Percentiles rank a stretch among this genome's conserved stretches.
Conservation (phyloP, 1,140 invertebrate genomes). For the Cherax destructor region DNA sequence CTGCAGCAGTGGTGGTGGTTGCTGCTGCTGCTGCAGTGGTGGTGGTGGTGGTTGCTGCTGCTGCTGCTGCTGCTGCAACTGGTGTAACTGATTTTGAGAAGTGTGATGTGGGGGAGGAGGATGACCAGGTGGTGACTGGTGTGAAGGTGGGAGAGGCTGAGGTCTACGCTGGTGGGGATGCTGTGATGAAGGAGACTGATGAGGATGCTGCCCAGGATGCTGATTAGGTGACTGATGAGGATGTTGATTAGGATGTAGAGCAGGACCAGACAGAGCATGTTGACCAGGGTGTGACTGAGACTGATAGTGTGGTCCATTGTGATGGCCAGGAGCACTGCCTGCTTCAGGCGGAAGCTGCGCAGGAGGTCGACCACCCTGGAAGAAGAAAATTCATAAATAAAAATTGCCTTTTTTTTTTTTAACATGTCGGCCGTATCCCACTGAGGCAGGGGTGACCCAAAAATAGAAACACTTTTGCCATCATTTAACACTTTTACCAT, state of each 20-base stretch:
- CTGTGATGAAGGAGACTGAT: conserved; percentile 70
- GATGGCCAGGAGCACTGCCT: conserved; percentile 19
- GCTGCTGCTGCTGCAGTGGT: conserved; percentile 70
- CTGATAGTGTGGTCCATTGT: conserved; percentile 23
- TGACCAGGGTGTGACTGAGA: conserved; percentile 27
- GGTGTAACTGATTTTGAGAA: conserved; percentile 55
- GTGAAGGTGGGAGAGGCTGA: conserved; percentile 59
- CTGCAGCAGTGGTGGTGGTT: conserved; percentile 33
- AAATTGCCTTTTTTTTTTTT: background rate
- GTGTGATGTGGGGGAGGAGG: conserved; percentile 59
- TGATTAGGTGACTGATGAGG: conserved; percentile 6
- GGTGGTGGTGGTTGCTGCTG: conserved; percentile 41
- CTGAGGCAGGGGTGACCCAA: too few species aligned
- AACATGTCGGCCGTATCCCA: too few species aligned
- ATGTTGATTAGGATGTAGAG: conserved; percentile 30
- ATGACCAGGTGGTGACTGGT: conserved; percentile 58
- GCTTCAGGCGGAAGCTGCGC: conserved; percentile 29
- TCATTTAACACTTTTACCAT: too few species aligned
- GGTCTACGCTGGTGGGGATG: conserved; percentile 55
- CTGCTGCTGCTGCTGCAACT: conserved; percentile 72
- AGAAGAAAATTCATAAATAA: background rate
- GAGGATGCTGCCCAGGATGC: conserved; percentile 27
- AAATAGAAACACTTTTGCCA: too few species aligned
- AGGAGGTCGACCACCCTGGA: conserved; percentile 51
- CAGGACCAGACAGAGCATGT: background rate